These are phyloP conservation scores for Solenopsis invicta DNA, from an alignment of 1,140 invertebrate species.

Conservation along the genomic window DNA sequence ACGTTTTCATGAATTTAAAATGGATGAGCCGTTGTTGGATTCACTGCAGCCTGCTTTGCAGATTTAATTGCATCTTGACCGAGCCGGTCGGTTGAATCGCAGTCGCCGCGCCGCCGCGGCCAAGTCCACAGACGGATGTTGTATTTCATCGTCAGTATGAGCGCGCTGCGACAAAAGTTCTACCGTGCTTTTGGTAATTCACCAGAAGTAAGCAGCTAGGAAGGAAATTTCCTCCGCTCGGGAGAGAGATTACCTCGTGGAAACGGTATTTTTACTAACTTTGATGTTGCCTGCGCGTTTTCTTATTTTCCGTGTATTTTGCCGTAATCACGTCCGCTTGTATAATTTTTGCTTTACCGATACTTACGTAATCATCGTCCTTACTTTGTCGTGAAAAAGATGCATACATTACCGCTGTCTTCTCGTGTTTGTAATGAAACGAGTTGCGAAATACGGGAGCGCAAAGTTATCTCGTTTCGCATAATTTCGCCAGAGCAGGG, in stretches of 20 bases:
- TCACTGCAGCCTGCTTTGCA: slow-evolving; percentile 44
- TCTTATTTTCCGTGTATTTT: slow-evolving; percentile 42
- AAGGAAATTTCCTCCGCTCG: slow-evolving; percentile 11
- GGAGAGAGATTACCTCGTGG: slow-evolving; percentile 24
- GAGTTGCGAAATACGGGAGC: slow-evolving; percentile 25
- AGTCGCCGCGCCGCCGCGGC: slow-evolving; percentile 54
- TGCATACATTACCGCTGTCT: background rate
- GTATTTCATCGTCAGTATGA: slow-evolving; percentile 66
- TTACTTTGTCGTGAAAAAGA: slow-evolving; percentile 22
- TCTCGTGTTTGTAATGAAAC: slow-evolving; percentile 27
- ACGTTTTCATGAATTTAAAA: slow-evolving; percentile 60
- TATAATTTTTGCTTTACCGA: slow-evolving; percentile 38
- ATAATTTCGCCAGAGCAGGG: slow-evolving; percentile 25
- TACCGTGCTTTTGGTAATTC: slow-evolving; percentile 39
- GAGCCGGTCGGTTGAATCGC: slow-evolving; percentile 60
- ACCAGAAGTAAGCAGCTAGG: slow-evolving; percentile 36
- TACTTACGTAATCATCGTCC: slow-evolving; percentile 10
- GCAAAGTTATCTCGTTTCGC: slow-evolving; percentile 52
- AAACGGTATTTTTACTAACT: slow-evolving; percentile 42
- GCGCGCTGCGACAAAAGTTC: slow-evolving; percentile 58
- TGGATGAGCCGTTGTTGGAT: slow-evolving; percentile 43
- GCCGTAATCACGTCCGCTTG: slow-evolving; percentile 5
- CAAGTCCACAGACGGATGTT: slow-evolving; percentile 52
- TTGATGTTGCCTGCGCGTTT: slow-evolving; percentile 38
- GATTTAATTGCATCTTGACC: slow-evolving; percentile 75